phyloP scores from a whole-genome alignment of 2,797 vertebrate genomes.

The Denticeps clupeoides region DNA sequence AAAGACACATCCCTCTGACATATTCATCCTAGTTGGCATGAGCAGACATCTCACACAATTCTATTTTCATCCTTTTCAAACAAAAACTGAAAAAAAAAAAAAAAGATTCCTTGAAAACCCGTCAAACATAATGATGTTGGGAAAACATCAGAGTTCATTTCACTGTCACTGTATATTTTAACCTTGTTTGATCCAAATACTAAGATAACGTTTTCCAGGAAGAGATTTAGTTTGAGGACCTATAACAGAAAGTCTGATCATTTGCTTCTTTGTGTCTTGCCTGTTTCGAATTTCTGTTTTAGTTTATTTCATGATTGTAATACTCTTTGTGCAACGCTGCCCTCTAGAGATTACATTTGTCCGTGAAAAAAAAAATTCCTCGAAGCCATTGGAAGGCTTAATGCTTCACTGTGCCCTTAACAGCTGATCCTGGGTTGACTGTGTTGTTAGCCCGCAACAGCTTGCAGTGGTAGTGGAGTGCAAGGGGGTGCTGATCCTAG shows the following conservation, averaged over 20 bases:
- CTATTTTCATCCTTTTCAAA: neutral
- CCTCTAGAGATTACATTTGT: conserved; percentile 28
- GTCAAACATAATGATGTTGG: neutral
- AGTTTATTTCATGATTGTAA: conserved; percentile 13
- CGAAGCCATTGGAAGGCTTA: neutral
- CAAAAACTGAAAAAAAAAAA: neutral
- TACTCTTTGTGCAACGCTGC: conserved; percentile 21
- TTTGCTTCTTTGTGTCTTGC: conserved; percentile 14
- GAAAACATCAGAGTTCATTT: neutral
- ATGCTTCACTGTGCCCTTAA: conserved; percentile 8
- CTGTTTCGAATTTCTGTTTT: conserved; percentile 9
- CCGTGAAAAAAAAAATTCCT: neutral
- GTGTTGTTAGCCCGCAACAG: neutral
- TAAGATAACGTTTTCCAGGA: conserved; percentile 7
- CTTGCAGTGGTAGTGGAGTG: conserved; percentile 3
- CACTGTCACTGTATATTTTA: neutral
- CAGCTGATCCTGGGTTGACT: neutral
- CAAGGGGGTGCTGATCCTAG: neutral
- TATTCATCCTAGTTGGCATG: neutral
- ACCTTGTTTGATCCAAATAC: neutral
- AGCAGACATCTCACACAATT: neutral
- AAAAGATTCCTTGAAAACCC: neutral
- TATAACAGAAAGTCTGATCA: neutral
- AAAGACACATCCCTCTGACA: neutral
- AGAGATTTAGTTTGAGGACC: conserved; percentile 16